A percentile compares a stretch with the other conserved stretches of the same genome.
phyloP scores from a whole-genome alignment of 2,113 vertebrate species.

The Macrotis lagotis region DNA sequence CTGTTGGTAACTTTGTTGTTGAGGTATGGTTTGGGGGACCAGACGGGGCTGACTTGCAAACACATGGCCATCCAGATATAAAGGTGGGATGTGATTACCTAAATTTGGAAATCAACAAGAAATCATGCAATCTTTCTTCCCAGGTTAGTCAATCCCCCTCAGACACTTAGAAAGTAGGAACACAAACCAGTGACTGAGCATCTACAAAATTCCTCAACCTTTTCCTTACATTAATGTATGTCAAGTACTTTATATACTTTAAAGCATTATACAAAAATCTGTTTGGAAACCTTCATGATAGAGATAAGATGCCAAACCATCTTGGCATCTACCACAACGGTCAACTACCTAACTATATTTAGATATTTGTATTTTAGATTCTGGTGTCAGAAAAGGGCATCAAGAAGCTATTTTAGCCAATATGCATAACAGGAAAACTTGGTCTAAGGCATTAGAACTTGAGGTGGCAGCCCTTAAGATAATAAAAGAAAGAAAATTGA shows the following conservation, averaged over 20 bases:
- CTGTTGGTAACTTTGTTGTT: conserved; percentile 98
- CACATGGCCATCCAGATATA: conserved; percentile 97
- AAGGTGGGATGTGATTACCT: conserved; percentile 96
- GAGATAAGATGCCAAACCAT: not conserved
- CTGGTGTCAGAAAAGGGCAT: not conserved
- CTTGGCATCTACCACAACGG: no score
- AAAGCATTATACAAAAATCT: not conserved
- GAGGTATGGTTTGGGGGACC: conserved; percentile 94
- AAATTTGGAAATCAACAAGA: conserved; percentile 47
- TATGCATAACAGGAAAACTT: not conserved
- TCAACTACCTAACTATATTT: not conserved
- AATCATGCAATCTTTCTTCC: not conserved
- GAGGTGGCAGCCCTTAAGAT: not conserved
- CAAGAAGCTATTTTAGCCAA: not conserved
- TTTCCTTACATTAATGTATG: not conserved
- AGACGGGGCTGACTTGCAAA: conserved; percentile 97
- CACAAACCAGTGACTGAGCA: not conserved
- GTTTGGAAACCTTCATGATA: not conserved
- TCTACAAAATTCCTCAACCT: not conserved
- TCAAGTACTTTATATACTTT: not conserved
- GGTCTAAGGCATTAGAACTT: not conserved
- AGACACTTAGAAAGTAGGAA: not conserved
- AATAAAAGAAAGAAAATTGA: not conserved
- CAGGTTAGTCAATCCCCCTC: not conserved
- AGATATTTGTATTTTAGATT: not conserved